Conservation (phyloP, 2,888 invertebrate genomes). For the Eristalis pertinax region DNA sequence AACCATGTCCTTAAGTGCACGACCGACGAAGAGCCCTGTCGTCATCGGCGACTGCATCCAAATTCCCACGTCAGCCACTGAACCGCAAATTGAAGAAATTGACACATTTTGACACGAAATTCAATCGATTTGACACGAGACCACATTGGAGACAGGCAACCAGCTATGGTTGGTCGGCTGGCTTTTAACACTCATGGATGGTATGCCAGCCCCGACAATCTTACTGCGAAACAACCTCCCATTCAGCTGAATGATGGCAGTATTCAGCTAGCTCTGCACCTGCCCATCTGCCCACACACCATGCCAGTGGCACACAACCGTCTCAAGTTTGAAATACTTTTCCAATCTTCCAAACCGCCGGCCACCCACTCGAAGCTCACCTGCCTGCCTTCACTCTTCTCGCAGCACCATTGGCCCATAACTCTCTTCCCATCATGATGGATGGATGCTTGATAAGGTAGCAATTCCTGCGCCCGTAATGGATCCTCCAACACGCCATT, state of each 20-base stretch:
- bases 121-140: too few species aligned
- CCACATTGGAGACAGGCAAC: too few species aligned
- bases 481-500: constrained; percentile 38
- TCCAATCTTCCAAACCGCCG: neutral
- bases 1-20: constrained; percentile 74
- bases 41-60: constrained; percentile 38
- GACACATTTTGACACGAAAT: too few species aligned
- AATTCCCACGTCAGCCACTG: neutral
- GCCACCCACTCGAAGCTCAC: neutral
- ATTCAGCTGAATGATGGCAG: too few species aligned
- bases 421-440: neutral
- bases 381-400: neutral
- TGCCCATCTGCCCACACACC: too few species aligned
- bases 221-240: too few species aligned
- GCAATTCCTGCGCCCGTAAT: neutral
- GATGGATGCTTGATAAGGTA: neutral
- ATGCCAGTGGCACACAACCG: too few species aligned
- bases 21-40: constrained; percentile 27
- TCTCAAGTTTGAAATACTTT: too few species aligned
- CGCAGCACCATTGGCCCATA: neutral
- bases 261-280: too few species aligned
- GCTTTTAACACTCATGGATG: too few species aligned
- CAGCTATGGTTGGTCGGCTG: too few species aligned
- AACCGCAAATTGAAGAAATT: constrained; percentile 1
- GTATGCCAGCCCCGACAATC: too few species aligned